Evolutionary conservation across 2,797 vertebrate genomes (phyloP).

Genomic region (Oceanodroma leucorhoa): DNA sequence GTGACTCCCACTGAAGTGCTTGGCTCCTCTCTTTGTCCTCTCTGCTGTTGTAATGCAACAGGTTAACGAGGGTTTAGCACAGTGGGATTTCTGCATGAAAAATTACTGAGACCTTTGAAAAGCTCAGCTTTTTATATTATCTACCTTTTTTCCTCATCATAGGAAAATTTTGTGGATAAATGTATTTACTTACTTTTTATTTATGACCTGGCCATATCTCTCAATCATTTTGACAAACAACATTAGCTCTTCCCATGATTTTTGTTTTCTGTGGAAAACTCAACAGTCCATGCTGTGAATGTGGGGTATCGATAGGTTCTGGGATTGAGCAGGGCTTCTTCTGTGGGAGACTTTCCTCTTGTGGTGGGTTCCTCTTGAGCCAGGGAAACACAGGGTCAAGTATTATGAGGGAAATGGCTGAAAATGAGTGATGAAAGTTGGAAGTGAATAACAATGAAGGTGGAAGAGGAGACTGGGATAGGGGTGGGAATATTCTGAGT

Average conservation of each 20-base stretch:
- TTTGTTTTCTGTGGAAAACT: not conserved
- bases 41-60: not conserved
- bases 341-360: not conserved
- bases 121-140: not conserved
- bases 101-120: not conserved
- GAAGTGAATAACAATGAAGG: not conserved
- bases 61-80: not conserved
- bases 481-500: not conserved
- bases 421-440: not conserved
- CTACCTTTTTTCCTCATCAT: not conserved
- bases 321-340: not conserved
- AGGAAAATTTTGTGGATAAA: not conserved
- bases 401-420: not conserved
- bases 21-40: not conserved
- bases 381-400: not conserved
- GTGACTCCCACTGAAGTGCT: not conserved
- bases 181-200: not conserved
- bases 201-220: not conserved
- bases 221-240: not conserved
- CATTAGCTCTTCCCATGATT: not conserved
- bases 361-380: not conserved
- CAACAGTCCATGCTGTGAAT: fast-evolving
- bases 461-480: not conserved
- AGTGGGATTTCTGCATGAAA: not conserved
- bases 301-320: fast-evolving